Conservation (phyloP, 2,113 vertebrate genomes). For the Dromiciops gliroides region DNA sequence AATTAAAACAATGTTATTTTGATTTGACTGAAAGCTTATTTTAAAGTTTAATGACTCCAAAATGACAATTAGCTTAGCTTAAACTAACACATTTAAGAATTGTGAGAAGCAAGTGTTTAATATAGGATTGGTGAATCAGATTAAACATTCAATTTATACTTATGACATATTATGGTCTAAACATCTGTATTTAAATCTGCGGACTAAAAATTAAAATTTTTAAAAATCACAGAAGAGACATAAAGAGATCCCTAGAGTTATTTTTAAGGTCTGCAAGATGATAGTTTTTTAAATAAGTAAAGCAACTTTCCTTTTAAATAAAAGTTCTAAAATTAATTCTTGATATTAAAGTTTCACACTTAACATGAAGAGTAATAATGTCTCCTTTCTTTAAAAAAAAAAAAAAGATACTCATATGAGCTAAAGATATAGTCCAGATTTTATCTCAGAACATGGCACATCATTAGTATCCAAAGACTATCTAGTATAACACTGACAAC, state of each 20-base stretch:
- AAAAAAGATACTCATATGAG: not conserved
- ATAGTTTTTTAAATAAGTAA: not conserved
- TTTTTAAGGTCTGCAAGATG: not conserved
- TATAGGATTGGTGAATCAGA: not conserved
- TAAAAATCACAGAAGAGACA: slow-evolving; percentile 1
- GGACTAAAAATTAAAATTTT: not conserved
- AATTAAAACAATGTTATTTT: not conserved
- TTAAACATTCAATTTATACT: not conserved
- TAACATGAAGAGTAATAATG: not conserved
- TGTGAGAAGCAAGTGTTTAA: not conserved
- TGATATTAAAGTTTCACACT: not conserved
- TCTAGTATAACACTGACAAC: not conserved
- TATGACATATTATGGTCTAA: not conserved
- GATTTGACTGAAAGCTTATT: slow-evolving; percentile 8
- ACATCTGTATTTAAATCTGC: not conserved
- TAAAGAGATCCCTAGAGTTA: not conserved
- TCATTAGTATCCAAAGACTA: slow-evolving; percentile 3
- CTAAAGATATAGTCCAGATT: not conserved
- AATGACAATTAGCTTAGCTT: not conserved
- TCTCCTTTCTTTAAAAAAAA: slow-evolving; percentile 4
- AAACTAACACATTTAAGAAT: not conserved
- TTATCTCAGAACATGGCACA: not conserved
- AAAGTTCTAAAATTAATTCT: slow-evolving; percentile 27
- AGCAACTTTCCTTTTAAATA: not conserved
- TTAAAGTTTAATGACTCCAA: not conserved